Evolutionary conservation across 1,140 invertebrate genomes (phyloP), one percentile per base, ranked within the genome.

Genomic region (Apis dorsata): DNA sequence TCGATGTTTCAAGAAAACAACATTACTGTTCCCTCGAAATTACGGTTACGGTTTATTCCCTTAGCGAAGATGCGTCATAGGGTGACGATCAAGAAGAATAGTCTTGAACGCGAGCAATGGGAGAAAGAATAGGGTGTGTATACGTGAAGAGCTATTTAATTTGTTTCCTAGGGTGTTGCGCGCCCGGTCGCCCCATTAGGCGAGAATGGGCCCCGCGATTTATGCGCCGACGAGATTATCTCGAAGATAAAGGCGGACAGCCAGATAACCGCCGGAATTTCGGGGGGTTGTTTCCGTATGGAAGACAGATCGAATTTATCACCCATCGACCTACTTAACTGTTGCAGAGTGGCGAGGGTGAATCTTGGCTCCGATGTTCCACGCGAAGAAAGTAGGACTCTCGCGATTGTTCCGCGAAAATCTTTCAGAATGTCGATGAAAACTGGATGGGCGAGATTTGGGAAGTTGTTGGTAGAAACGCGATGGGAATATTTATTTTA

Each of bases 211-310:
- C 68, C 74, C 12, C 63, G 77, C 86, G 89, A 93, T 93, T 93
- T 93, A 93, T 91, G 90, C 85, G 51, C 65, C 80, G 49, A 69
- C 74, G 71, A 90, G 92, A 92, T 93, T 93, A 93, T 92, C 90
- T 83, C 83, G 49, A 81, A 90, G 92, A 93, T 92, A 93, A 91
- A 89, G 78, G 49, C 81, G 76, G 85, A 78, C 72, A 78, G 72
- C 53, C 74, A 90, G 89, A 90, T 91, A 90, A 89, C 86, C 82
- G 69, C 57, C 69, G 85, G 81, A 87, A 90, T 90, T 86, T 81
- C 60, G 74, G 62, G 74, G 74, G 63, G 60, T 57, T 17, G 84
- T 57, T 88, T 82, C 73, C 63, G 81, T 86, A 83, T 68, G 73
- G 83, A 79, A 82, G 83, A 87, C 79, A 74, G 75, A 86, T 87